A percentile compares a stretch with the other conserved stretches of the same genome.
phyloP scores from a whole-genome alignment of 1,140 invertebrate species.

The Paralvinella palmiformis region DNA sequence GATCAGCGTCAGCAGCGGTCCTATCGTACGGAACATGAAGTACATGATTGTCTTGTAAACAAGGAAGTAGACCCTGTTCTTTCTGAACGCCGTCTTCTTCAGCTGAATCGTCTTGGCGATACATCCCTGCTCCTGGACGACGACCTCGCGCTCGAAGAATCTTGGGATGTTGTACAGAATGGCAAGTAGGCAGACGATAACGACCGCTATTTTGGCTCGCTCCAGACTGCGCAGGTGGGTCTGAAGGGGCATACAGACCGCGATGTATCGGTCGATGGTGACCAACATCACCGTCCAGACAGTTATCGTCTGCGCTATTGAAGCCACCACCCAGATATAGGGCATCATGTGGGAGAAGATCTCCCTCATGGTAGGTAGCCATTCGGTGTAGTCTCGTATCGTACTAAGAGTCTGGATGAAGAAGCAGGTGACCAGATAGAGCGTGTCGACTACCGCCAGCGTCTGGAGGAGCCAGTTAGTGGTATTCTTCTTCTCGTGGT shows the following conservation, averaged over 20 bases:
- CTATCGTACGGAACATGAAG: conserved; percentile 18
- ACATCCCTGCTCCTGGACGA: neutral
- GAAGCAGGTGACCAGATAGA: conserved; percentile 20
- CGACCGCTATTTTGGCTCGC: conserved; percentile 2
- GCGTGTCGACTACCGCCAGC: conserved; percentile 16
- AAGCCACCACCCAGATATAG: conserved; percentile 13
- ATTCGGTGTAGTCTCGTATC: conserved; percentile 12
- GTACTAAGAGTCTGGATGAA: conserved; percentile 19
- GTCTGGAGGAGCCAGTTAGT: conserved; percentile 19
- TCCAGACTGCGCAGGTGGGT: conserved; percentile 7
- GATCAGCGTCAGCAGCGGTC: conserved; percentile 16
- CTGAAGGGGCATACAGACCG: conserved; percentile 17
- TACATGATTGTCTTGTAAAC: conserved; percentile 22
- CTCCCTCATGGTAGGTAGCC: neutral
- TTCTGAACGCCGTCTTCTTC: conserved; percentile 8
- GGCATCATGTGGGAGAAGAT: conserved; percentile 13
- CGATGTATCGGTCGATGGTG: conserved; percentile 17
- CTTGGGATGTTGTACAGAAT: conserved; percentile 19
- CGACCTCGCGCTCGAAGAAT: conserved; percentile 17
- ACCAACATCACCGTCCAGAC: conserved; percentile 21
- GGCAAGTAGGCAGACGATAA: conserved; percentile 7
- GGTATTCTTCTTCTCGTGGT: conserved; percentile 11
- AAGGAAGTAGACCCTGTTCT: conserved; percentile 18
- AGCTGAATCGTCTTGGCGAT: neutral
- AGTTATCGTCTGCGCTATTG: conserved; percentile 17